These are phyloP conservation scores for Spondyliosoma cantharus DNA, from an alignment of 2,797 vertebrate species.

Conservation along the genomic window DNA sequence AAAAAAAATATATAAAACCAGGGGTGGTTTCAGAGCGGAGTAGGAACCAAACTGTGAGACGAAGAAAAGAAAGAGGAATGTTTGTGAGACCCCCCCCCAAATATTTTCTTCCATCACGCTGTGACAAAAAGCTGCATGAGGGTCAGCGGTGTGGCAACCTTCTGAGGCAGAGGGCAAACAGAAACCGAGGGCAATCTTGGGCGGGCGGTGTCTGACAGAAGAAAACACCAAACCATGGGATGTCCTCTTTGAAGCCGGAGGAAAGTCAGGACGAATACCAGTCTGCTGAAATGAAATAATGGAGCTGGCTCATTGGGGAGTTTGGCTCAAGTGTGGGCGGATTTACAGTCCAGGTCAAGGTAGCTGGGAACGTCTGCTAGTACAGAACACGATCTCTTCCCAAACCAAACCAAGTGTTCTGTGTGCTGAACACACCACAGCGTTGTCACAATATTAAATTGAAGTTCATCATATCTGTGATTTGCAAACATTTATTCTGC, in stretches of 20 bases:
- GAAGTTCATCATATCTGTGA: too few relatives aligned
- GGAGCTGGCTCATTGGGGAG: constrained; percentile 13
- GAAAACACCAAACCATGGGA: constrained; percentile 58
- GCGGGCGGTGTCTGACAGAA: constrained; percentile 50
- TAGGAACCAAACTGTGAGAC: not conserved
- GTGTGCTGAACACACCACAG: too few relatives aligned
- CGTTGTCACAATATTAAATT: too few relatives aligned
- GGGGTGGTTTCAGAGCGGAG: not conserved
- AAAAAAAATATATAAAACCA: not conserved
- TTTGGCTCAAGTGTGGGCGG: not conserved
- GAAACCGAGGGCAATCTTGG: constrained; percentile 51
- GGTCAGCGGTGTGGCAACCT: constrained; percentile 38
- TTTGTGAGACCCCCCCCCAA: constrained; percentile 26
- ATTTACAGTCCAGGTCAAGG: not conserved
- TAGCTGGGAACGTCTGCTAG: not conserved
- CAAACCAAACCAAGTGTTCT: too few relatives aligned
- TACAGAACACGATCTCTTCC: too few relatives aligned
- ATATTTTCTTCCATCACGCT: constrained; percentile 52
- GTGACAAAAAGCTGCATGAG: constrained; percentile 57
- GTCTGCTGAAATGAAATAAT: constrained; percentile 7
- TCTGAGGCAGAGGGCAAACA: constrained; percentile 54
- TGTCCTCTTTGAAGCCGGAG: constrained; percentile 45
- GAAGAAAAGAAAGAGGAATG: constrained; percentile 24
- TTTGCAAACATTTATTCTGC: too few relatives aligned
- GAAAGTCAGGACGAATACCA: constrained; percentile 37